Base-by-base conservation (phyloP, 2,888 invertebrate genomes). In the Schizaphis graminum region DNA sequence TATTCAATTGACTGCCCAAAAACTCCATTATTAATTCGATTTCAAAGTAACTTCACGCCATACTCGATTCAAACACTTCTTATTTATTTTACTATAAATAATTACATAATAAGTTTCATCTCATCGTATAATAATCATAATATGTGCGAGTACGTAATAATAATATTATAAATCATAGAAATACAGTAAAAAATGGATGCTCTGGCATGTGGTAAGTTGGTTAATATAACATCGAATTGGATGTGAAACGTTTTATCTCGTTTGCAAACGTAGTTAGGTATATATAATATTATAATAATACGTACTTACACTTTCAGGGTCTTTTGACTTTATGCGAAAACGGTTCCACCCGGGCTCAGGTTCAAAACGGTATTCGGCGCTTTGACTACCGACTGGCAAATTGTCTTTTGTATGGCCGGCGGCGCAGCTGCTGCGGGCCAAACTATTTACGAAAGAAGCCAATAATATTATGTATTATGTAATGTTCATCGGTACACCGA, bases 341-440 rank as follows among this genome's bases (percentile, higher is more conserved):
- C 26, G 16, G 57, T 84, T 35, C 28, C 7, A 41, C 77, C 7
- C 35, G 53, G 49, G 13, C 49, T n/a, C 57, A 10, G 13, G n/a
- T 88, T 88, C 28, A 41, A 56, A 89, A 56, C 13, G 3, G 49
- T 35, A 35, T 77, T 77, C 24, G 13, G 49, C 8, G 35, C 49
- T 49, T 87, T 61, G 92, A 67, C 87, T 92, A 49, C 92, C 49
- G 87, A 87, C 86, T 88, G 88, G 47, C 49, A 88, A 92, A 92
- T 88, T 35, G 88, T 88, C 53, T 92, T 88, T 92, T 47, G 35
- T 56, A 88, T 24, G n/a, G n/a, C 57, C 26, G 47, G 56, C 44
- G 53, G 26, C 49, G 16, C 57, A 28, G 84, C 24, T 24, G 57
- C 86, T 47, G 2, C 11, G 88, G 67, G 86, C 67, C 44, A 44